Base-by-base conservation (phyloP, 2,113 vertebrate genomes). In the Xiphophorus hellerii region DNA sequence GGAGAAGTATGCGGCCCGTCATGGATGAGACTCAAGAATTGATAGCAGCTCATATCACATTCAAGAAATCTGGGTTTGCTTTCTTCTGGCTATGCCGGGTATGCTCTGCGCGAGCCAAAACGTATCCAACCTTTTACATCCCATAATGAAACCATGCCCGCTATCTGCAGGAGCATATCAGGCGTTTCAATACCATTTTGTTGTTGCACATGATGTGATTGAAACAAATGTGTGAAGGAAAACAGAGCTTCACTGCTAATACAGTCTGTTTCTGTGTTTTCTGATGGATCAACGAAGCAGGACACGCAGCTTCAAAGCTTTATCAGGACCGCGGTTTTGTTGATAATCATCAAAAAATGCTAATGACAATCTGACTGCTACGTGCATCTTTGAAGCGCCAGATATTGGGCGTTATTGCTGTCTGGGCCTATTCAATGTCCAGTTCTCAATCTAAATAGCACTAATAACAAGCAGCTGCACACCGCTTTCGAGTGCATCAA, bases 11-110 rank as follows among this genome's bases (percentile, higher is more conserved):
- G 69, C 71, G 67, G 73, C 27, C 71, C 70, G 63, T 69, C 30
- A 81, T 76, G 80, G 81, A 37, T 37, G 35, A 87, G 63, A 83
- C 75, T 77, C 61, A 71, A 85, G 77, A 84, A 78, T 69, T 81
- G 87, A 90, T 83, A 77, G 66, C 64, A 88, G 83, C 58, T 69
- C 48, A 82, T 80, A 84, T 85, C 82, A 89, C 83, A 88, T 84
- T 68, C 29, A 88, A 79, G 71, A 87, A 80, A 87, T 77, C 73
- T 78, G 75, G 62, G 68, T 87, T 67, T 66, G 66, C n/a, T 78
- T 62, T 78, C 88, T 62, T 54, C 2, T 3, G 67, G 89, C 81
- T 80, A 77, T 73, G 73, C 76, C 82, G 71, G 87, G 78, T 82
- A 82, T 72, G 76, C 69, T 78, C 83, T 78, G 83, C 69, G 87